A percentile compares a stretch with the other conserved stretches of the same genome.
Evolutionary conservation across 2,113 vertebrate genomes (phyloP).

Genomic region (Hippoglossus stenolepis): DNA sequence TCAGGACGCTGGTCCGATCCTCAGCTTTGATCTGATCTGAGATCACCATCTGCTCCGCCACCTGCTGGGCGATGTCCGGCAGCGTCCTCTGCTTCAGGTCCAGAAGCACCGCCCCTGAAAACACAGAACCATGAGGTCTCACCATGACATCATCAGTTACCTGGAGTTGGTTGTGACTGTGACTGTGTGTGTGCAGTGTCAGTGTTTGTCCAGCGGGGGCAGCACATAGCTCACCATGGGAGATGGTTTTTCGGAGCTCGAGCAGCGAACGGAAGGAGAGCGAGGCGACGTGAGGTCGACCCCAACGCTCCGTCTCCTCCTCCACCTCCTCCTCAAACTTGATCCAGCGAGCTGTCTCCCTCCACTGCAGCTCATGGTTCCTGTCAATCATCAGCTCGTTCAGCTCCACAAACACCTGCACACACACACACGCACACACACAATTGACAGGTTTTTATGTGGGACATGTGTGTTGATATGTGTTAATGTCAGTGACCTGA

Average conservation of each 20-base stretch:
- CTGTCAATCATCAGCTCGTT: constrained; percentile 92
- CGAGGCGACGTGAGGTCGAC: constrained; percentile 89
- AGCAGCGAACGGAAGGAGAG: constrained; percentile 92
- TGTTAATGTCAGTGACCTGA: too few relatives aligned
- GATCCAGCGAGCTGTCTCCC: constrained; percentile 94
- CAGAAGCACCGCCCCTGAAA: constrained; percentile 88
- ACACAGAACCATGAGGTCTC: constrained; percentile 1
- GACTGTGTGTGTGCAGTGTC: background rate
- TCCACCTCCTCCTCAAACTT: constrained; percentile 95
- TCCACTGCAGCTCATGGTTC: constrained; percentile 95
- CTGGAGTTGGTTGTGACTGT: background rate
- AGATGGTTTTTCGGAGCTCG: constrained; percentile 89
- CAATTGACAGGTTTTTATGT: background rate
- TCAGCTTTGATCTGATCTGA: constrained; percentile 92
- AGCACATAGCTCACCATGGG: constrained; percentile 82
- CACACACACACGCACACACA: background rate
- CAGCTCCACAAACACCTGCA: constrained; percentile 93
- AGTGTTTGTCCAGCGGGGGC: background rate
- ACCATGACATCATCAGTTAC: background rate
- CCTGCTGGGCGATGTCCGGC: constrained; percentile 91
- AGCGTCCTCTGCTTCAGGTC: constrained; percentile 93
- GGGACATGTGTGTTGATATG: too few relatives aligned
- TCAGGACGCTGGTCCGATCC: constrained; percentile 89
- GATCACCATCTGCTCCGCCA: constrained; percentile 96
- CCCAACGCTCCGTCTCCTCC: constrained; percentile 92